phyloP scores from a whole-genome alignment of 2,797 vertebrate species.

The Perodicticus potto region DNA sequence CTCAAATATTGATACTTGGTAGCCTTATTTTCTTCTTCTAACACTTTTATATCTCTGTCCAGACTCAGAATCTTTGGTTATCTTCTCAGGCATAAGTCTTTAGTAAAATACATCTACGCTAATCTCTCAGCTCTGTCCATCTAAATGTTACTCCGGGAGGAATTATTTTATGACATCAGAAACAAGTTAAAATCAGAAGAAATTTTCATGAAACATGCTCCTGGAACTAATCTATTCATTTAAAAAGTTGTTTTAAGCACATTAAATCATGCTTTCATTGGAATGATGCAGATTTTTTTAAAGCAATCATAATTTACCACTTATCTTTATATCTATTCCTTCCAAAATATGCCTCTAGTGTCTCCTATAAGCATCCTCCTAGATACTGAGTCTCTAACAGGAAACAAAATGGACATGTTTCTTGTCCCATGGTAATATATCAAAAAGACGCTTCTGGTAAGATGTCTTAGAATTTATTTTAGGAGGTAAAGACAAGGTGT shows the following conservation, averaged over 20 bases:
- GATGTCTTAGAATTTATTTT: not conserved
- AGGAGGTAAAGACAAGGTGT: not conserved
- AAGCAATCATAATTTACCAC: not conserved
- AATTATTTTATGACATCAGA: not conserved
- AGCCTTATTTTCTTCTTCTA: not conserved
- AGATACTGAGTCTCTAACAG: not conserved
- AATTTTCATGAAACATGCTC: not conserved
- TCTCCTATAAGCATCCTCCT: not conserved
- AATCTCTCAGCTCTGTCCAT: not conserved
- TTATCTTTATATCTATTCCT: not conserved
- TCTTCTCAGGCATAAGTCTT: not conserved
- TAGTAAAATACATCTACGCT: not conserved
- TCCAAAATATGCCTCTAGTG: not conserved
- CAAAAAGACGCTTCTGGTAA: not conserved
- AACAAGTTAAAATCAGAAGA: not conserved
- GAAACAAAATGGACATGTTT: not conserved
- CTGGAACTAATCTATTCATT: not conserved
- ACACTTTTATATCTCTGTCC: not conserved
- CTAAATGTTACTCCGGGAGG: not conserved
- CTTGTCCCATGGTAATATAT: not conserved
- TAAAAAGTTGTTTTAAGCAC: not conserved
- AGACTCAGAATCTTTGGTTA: not conserved
- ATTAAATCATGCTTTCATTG: not conserved
- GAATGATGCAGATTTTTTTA: not conserved
- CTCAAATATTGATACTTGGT: not conserved